Base-by-base conservation (phyloP, 2,797 vertebrate species). In the Streptopelia turtur region DNA sequence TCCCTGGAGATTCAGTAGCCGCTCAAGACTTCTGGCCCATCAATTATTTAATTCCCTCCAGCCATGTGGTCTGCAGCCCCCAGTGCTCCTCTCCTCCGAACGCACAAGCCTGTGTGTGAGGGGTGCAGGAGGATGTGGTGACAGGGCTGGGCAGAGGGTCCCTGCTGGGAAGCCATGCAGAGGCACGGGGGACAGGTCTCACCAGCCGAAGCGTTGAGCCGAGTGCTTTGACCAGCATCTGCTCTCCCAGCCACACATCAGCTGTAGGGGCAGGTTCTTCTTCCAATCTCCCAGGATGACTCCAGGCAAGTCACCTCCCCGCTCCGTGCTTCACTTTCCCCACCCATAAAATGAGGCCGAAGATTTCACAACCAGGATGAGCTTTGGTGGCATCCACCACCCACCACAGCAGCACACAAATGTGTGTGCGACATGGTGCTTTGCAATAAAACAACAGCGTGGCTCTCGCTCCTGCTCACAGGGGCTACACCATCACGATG, bases 31-130 rank as follows among this genome's bases (percentile, higher is more conserved):
- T 93, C 95, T 94, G 94, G 93, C 57, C 80, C 91, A 95, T 96
- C 96, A 96, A 93, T 96, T 97, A 95, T 94, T 97, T 95, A 97
- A 94, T 95, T 97, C 82, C 74, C 91, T 91, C 56, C 83, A 93
- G 93, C 95, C 94, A 95, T 93, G 93, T 95, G 95, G 94, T 95
- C 91, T 96, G 64, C 88, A 94, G 84, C 39, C 75, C 89, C 2
- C 3, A 49, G 77, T 33, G 70, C 52, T 93, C 1, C 0, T 90
- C 88, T 94, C 30, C 61, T 80, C 55, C 1, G 4, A 88, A 74
- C 0, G 0, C 66, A 88, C 24, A 63, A 53, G 68, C 35, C 64
- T 53, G 30, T 2, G 9, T 3, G 0, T 12, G 35, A 49, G 17
- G 23, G 49, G 53, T 66, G 66, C 65, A 82, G 77, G 43, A 57